phyloP scores from a whole-genome alignment of 2,113 vertebrate species.

The Naja naja region DNA sequence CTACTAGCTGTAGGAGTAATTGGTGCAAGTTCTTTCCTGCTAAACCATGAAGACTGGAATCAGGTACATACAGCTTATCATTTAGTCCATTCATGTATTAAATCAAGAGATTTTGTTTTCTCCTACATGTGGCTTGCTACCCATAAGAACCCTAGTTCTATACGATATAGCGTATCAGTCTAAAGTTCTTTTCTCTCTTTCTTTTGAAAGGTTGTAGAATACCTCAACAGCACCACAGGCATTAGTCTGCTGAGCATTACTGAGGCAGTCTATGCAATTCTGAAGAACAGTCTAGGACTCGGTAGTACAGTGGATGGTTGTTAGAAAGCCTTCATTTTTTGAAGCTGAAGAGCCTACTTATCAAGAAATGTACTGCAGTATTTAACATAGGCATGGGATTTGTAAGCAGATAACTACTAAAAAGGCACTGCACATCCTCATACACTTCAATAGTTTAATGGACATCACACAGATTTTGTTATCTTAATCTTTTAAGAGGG shows the following conservation, averaged over 20 bases:
- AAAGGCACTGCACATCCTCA: neutral
- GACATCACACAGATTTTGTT: neutral
- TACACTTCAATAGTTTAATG: neutral
- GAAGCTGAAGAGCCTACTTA: too few species aligned
- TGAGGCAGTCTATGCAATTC: constrained; percentile 75
- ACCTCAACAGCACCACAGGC: constrained; percentile 85
- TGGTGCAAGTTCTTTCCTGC: constrained; percentile 82
- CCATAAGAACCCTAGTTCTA: neutral
- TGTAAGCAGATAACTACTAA: neutral
- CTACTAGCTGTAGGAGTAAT: constrained; percentile 86
- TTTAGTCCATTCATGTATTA: fast-evolving
- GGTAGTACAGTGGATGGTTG: constrained; percentile 28
- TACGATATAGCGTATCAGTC: neutral
- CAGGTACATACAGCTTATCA: constrained; percentile 72
- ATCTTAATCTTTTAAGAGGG: neutral
- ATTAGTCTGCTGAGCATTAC: constrained; percentile 80
- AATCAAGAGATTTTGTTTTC: neutral
- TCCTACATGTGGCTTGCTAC: neutral
- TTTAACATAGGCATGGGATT: neutral
- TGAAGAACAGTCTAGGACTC: constrained; percentile 67
- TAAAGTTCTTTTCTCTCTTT: neutral
- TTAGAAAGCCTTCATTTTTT: neutral
- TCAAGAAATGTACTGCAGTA: neutral
- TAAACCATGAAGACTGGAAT: constrained; percentile 71
- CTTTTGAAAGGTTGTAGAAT: constrained; percentile 75